Evolutionary conservation across 1,140 invertebrate genomes (phyloP).

Genomic region (Drosophila bocqueti): DNA sequence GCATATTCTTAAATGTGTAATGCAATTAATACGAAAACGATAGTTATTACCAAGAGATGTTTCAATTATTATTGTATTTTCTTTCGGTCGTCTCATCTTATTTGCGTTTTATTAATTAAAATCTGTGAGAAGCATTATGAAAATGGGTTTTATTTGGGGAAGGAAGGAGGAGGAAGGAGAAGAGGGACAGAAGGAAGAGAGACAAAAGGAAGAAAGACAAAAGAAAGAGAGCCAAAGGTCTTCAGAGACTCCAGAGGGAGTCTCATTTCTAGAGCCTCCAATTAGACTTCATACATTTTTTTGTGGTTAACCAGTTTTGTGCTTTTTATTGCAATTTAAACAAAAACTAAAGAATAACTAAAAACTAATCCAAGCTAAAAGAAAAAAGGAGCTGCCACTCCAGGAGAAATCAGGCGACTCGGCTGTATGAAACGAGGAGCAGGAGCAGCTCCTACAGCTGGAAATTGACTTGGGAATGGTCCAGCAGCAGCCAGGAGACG

Average conservation of each 20-base stretch:
- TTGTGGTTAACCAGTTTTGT: conserved; percentile 57
- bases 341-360: background rate
- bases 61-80: conserved; percentile 42
- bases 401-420: conserved; percentile 37
- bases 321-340: conserved; percentile 32
- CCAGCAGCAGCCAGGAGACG: conserved; percentile 42
- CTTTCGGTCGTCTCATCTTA: conserved; percentile 10
- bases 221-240: too few relatives aligned
- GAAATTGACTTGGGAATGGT: conserved; percentile 23
- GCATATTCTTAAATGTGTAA: conserved; percentile 48
- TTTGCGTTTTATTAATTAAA: conserved; percentile 65
- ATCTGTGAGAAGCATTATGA: conserved; percentile 36
- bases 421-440: conserved; percentile 40
- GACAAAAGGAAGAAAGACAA: too few relatives aligned
- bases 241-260: too few relatives aligned
- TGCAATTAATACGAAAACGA: conserved; percentile 62
- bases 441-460: conserved; percentile 2
- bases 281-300: background rate
- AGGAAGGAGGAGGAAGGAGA: too few relatives aligned
- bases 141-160: conserved; percentile 8
- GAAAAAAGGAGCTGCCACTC: conserved; percentile 32
- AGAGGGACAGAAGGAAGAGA: too few relatives aligned
- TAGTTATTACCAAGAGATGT: conserved; percentile 63
- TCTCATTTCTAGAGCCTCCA: too few relatives aligned
- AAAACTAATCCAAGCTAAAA: conserved; percentile 16